These are phyloP conservation scores for Myathropa florea DNA, from an alignment of 2,888 invertebrate genomes.

Conservation along the genomic window DNA sequence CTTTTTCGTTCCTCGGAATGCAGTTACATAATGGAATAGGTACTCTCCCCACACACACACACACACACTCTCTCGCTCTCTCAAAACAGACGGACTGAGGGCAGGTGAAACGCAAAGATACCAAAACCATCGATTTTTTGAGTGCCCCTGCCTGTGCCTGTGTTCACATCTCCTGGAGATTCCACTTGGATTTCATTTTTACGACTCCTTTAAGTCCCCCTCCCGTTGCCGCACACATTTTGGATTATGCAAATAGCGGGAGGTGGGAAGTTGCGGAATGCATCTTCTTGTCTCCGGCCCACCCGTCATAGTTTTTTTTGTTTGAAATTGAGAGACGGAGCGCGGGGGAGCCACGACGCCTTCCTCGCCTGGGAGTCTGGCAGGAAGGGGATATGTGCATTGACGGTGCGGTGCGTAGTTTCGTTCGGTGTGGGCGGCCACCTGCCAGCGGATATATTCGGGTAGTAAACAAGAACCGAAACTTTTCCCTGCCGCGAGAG, in stretches of 20 bases:
- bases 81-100: not conserved
- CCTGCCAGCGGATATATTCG: slow-evolving; percentile 2
- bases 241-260: slow-evolving; percentile 66
- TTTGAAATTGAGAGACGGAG: not conserved
- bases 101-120: slow-evolving; percentile 44
- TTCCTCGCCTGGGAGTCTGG: not conserved
- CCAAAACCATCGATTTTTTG: slow-evolving; percentile 8
- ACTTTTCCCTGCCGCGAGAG: slow-evolving; percentile 29
- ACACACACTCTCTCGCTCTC: too few species aligned
- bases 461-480: slow-evolving; percentile 46
- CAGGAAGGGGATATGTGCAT: not conserved
- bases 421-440: not conserved
- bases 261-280: slow-evolving; percentile 8
- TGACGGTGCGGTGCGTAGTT: slow-evolving; percentile 43
- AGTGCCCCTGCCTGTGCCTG: slow-evolving; percentile 4
- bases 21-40: slow-evolving; percentile 50
- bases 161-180: slow-evolving; percentile 1
- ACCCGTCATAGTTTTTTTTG: slow-evolving; percentile 42
- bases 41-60: not conserved
- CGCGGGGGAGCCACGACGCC: not conserved
- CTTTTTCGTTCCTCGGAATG: not conserved
- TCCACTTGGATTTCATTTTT: slow-evolving; percentile 19
- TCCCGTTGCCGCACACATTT: slow-evolving; percentile 48
- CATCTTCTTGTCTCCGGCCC: slow-evolving; percentile 16
- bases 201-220: slow-evolving; percentile 45